Conservation (phyloP, 2,797 vertebrate genomes). For the Limosa lapponica region DNA sequence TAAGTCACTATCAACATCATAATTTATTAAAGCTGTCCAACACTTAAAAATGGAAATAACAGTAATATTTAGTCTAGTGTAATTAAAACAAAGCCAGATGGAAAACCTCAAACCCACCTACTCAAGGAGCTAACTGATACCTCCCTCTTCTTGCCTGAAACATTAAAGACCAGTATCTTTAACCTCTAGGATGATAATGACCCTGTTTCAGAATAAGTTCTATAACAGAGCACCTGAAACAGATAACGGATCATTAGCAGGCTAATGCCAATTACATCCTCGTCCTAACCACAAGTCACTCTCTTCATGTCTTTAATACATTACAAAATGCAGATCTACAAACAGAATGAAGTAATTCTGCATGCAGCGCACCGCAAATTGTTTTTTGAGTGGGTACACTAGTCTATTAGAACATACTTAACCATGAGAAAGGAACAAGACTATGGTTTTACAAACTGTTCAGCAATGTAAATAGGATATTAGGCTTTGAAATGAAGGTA, state of each 20-base stretch:
- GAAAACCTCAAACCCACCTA: background rate
- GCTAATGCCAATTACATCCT: conserved; percentile 13
- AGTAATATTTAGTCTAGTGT: conserved; percentile 6
- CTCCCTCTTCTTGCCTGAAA: conserved; percentile 13
- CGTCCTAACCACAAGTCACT: conserved; percentile 9
- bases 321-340: conserved; percentile 57
- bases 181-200: background rate
- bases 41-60: conserved; percentile 4
- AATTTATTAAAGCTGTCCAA: conserved; percentile 48
- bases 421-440: conserved; percentile 50
- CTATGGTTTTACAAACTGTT: conserved; percentile 49
- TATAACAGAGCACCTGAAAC: conserved; percentile 30
- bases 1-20: conserved; percentile 1
- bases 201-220: conserved; percentile 21
- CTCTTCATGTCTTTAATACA: background rate
- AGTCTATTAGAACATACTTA: conserved; percentile 18
- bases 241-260: conserved; percentile 18
- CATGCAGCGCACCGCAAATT: conserved; percentile 31
- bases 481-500: conserved; percentile 71
- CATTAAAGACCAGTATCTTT: background rate
- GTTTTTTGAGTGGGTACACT: background rate
- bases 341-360: conserved; percentile 57
- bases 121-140: background rate
- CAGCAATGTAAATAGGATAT: conserved; percentile 36
- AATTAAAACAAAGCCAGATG: background rate